phyloP scores from a whole-genome alignment of 1,140 invertebrate species.

The Kradibia gibbosae region DNA sequence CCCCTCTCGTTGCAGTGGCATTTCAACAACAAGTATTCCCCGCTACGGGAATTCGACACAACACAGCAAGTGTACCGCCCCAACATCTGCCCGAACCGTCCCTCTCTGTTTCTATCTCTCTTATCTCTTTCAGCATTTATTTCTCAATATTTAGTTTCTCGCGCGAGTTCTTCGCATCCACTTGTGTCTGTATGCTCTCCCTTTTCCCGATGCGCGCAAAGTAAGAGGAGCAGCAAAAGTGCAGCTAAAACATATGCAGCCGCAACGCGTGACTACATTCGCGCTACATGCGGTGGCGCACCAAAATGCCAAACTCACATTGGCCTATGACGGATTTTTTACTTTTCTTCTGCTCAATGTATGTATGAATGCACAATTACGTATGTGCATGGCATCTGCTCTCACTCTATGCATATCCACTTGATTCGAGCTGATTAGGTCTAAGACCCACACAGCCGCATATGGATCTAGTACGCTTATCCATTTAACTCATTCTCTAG shows the following conservation, averaged over 20 bases:
- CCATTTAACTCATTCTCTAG: too few species aligned
- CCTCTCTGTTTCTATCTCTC: constrained; percentile 28
- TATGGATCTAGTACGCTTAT: too few species aligned
- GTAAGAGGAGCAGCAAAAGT: neutral
- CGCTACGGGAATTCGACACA: constrained; percentile 65
- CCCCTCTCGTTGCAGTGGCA: constrained; percentile 55
- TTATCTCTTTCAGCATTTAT: constrained; percentile 16
- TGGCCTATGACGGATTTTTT: neutral
- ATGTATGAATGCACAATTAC: constrained; percentile 39
- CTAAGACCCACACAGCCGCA: neutral
- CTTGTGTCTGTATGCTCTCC: constrained; percentile 16
- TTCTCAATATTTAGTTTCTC: constrained; percentile 21
- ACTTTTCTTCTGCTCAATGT: constrained; percentile 7
- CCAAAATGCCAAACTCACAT: constrained; percentile 18
- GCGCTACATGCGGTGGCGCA: constrained; percentile 45
- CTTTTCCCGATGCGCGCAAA: constrained; percentile 2
- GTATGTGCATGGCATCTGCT: neutral
- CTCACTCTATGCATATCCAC: too few species aligned
- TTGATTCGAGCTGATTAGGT: too few species aligned
- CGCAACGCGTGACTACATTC: constrained; percentile 28
- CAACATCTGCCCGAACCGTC: constrained; percentile 35
- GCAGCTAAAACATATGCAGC: neutral
- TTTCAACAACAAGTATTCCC: constrained; percentile 71
- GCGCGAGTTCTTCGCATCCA: neutral
- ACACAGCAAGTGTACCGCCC: constrained; percentile 57